Evolutionary conservation across 2,797 vertebrate genomes (phyloP), one percentile per base, ranked within the genome.

Genomic region (Zalophus californianus): DNA sequence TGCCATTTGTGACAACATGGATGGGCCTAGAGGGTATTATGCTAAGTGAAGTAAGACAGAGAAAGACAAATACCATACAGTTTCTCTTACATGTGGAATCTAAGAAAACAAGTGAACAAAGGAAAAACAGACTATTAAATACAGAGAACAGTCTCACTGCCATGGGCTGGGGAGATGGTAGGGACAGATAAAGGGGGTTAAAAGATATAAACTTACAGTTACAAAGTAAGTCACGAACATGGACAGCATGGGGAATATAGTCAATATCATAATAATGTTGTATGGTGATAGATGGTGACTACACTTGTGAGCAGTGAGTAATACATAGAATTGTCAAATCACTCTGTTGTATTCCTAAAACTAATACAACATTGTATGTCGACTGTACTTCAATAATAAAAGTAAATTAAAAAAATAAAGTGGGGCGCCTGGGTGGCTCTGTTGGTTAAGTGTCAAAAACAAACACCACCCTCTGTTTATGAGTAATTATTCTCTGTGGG

Each of bases 401-500:
- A 44, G 14, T 73, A 73, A 27, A 73, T 15, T 73, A 9, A 66
- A n/a, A 48, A 16, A 35, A 35, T 35, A 35, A 35, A 35, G 35
- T 35, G n/a, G 64, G 16, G n/a, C 16, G 3, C 18, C n/a, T 68
- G 64, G 32, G 16, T 68, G 64, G 14, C 62, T 32, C 14, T 7
- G 29, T 64, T 1, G 48, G 14, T 64, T 32, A 32, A 64, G 62
- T 35, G 35, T 35, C 38, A 64, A 12, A 20, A 54, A 48, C 70
- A 27, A 48, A 44, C 44, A 25, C 0, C 44, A 50, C 4, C 14
- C 29, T 87, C 27, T 85, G 12, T 52, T 86, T 58, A 80, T 94
- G 88, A 84, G 54, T 95, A 48, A 73, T 89, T 91, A 68, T 70
- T 21, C 32, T 91, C 32, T 86, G 14, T 91, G 73, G 8, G 68